Conservation (phyloP, 2,888 invertebrate genomes). For the Eupeodes latifasciatus region DNA sequence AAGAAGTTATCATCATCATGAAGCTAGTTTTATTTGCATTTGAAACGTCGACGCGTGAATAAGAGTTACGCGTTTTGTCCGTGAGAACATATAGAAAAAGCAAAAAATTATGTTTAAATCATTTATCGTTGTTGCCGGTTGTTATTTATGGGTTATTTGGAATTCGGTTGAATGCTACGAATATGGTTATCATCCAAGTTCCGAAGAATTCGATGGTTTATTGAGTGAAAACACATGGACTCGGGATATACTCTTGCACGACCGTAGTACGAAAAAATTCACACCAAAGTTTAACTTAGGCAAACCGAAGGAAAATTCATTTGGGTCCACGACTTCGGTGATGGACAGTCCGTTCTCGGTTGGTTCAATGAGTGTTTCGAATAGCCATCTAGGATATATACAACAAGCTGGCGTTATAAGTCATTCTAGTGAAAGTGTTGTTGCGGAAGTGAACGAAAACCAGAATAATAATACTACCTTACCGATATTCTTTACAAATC, state of each 20-base stretch:
- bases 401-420: conserved; percentile 45
- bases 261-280: conserved; percentile 65
- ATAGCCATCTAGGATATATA: conserved; percentile 33
- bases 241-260: conserved; percentile 78
- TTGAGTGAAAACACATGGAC: conserved; percentile 80
- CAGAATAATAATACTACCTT: conserved; percentile 69
- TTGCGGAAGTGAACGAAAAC: conserved; percentile 39
- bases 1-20: conserved; percentile 39
- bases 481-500: conserved; percentile 83
- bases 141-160: conserved; percentile 33
- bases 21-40: conserved; percentile 68
- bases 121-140: conserved; percentile 22
- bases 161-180: conserved; percentile 77
- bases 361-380: conserved; percentile 38
- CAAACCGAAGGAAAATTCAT: conserved; percentile 44
- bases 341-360: conserved; percentile 17
- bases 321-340: neutral
- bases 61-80: conserved; percentile 52
- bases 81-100: neutral
- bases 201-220: conserved; percentile 81
- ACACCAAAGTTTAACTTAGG: conserved; percentile 63
- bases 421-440: conserved; percentile 57
- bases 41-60: conserved; percentile 64
- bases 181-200: conserved; percentile 82
- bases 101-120: conserved; percentile 44